A percentile compares a stretch with the other conserved stretches of the same genome.
phyloP scores from a whole-genome alignment of 2,797 vertebrate genomes.

The Dryobates pubescens region DNA sequence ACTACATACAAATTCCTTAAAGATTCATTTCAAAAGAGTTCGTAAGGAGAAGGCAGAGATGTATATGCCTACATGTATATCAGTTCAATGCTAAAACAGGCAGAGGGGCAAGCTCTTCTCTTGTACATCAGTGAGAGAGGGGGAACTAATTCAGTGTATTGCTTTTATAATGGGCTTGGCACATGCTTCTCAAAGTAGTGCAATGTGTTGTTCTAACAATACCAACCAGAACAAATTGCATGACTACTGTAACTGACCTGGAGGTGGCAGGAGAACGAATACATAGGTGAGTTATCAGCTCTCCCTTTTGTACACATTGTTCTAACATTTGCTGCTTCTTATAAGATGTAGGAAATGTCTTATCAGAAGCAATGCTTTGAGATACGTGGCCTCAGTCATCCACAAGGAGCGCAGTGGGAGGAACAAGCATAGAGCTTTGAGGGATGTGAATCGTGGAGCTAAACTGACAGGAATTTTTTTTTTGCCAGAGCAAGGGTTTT shows the following conservation, averaged over 20 bases:
- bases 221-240: neutral
- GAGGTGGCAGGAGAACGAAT: neutral
- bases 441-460: neutral
- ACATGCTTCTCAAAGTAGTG: neutral
- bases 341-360: neutral
- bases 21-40: neutral
- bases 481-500: neutral
- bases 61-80: neutral
- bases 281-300: neutral
- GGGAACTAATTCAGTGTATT: neutral
- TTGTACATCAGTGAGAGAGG: neutral
- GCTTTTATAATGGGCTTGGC: neutral
- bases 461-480: neutral
- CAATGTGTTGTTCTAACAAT: neutral
- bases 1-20: neutral
- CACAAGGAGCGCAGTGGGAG: neutral
- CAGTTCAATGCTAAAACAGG: neutral
- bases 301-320: neutral
- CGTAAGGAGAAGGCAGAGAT: neutral
- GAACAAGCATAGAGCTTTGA: constrained; percentile 18
- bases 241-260: neutral
- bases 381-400: neutral
- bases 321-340: neutral
- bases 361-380: neutral
- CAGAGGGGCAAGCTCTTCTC: neutral